phyloP scores from a whole-genome alignment of 2,797 vertebrate genomes.

The Neoniphon sammara region DNA sequence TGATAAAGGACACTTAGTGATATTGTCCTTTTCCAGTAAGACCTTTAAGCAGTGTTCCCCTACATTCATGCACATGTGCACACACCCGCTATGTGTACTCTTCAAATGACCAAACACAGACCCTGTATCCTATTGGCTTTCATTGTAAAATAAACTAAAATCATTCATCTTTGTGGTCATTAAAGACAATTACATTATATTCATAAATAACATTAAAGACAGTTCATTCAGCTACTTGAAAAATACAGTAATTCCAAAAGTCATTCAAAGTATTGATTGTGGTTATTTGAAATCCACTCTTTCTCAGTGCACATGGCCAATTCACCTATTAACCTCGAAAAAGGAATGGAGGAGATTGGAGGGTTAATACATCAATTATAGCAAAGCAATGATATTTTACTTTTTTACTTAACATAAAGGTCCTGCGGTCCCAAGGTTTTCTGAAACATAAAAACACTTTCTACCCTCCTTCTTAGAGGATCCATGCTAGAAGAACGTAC shows the following conservation, averaged over 20 bases:
- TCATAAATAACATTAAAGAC: slow-evolving; percentile 61
- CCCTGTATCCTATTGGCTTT: slow-evolving; percentile 54
- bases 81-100: slow-evolving; percentile 28
- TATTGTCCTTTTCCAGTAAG: slow-evolving; percentile 65
- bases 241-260: too few relatives aligned
- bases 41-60: slow-evolving; percentile 49
- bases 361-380: slow-evolving; percentile 1
- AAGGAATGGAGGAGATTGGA: slow-evolving; percentile 3
- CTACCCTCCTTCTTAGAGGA: neutral
- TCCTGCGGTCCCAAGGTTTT: neutral
- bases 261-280: slow-evolving; percentile 9
- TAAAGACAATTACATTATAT: slow-evolving; percentile 49
- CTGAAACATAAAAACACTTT: neutral
- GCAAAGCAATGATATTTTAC: too few relatives aligned
- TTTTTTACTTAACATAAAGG: neutral
- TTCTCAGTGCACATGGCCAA: slow-evolving; percentile 11
- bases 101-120: slow-evolving; percentile 50
- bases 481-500: slow-evolving; percentile 63
- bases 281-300: slow-evolving; percentile 36
- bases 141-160: slow-evolving; percentile 47
- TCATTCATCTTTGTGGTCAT: slow-evolving; percentile 41
- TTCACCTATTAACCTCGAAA: slow-evolving; percentile 12
- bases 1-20: slow-evolving; percentile 71
- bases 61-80: slow-evolving; percentile 9
- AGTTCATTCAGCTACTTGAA: slow-evolving; percentile 55